Conservation (phyloP, 2,888 invertebrate genomes). For the Drosophila paramelanica region DNA sequence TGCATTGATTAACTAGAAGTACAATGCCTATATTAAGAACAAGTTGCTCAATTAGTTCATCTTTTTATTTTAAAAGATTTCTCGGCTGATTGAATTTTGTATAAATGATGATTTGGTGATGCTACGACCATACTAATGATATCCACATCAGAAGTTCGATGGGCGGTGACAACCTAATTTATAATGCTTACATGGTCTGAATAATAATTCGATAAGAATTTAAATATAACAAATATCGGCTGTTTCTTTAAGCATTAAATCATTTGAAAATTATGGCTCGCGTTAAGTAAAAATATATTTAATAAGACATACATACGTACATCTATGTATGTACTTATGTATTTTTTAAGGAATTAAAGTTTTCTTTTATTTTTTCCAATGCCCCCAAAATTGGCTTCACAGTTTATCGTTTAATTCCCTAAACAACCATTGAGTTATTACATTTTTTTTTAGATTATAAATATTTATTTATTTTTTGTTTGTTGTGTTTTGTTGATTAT, state of each 20-base stretch:
- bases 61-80: too few relatives aligned
- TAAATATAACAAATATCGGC: background rate
- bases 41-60: too few relatives aligned
- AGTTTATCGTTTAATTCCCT: background rate
- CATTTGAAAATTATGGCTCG: background rate
- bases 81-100: background rate
- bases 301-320: too few relatives aligned
- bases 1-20: background rate
- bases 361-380: too few relatives aligned
- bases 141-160: background rate
- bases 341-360: background rate
- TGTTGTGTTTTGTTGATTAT: background rate
- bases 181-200: background rate
- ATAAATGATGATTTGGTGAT: background rate
- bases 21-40: background rate
- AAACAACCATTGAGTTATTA: background rate
- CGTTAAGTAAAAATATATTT: background rate
- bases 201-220: background rate
- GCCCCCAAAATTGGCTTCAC: too few relatives aligned
- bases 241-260: too few relatives aligned
- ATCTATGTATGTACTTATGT: background rate
- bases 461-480: background rate
- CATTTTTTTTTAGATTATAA: too few relatives aligned
- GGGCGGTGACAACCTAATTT: background rate
- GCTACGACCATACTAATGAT: constrained; percentile 6